Conservation (phyloP, 92 coral and sea anemone species). For the Scolanthus callimorphus region DNA sequence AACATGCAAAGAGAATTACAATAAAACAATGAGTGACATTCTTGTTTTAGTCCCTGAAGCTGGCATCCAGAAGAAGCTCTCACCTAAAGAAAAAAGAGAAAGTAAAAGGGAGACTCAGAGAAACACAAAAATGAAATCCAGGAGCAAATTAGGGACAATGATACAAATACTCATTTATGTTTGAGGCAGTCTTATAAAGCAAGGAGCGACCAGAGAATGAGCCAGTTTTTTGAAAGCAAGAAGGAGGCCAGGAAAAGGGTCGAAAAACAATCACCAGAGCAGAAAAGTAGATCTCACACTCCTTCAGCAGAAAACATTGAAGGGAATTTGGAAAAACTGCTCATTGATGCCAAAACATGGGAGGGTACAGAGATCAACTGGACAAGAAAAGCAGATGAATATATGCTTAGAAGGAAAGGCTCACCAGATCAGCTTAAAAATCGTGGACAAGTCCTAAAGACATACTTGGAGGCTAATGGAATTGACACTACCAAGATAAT, state of each 20-base stretch:
- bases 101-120: constrained; percentile 12
- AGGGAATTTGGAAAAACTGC: constrained; percentile 1
- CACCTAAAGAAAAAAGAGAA: constrained; percentile 23
- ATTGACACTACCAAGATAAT: too few species aligned
- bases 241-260: constrained; percentile 16
- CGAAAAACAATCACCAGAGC: too few species aligned
- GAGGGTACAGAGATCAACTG: not conserved
- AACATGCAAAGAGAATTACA: constrained; percentile 23
- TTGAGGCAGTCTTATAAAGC: constrained; percentile 16
- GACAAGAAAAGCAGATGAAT: not conserved
- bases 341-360: constrained; percentile 3
- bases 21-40: constrained; percentile 25
- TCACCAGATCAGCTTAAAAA: not conserved
- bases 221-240: constrained; percentile 35
- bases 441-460: not conserved
- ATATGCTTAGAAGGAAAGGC: constrained; percentile 1
- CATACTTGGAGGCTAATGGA: constrained; percentile 1
- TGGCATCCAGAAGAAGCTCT: too few species aligned
- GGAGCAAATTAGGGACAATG: constrained; percentile 7
- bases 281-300: too few species aligned
- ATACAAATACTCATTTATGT: constrained; percentile 14
- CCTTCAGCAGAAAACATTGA: too few species aligned
- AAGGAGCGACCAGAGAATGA: constrained; percentile 8
- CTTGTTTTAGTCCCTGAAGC: constrained; percentile 42
- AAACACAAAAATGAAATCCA: not conserved